Base-by-base conservation (phyloP, 2,797 vertebrate species). In the Hybognathus amarus region DNA sequence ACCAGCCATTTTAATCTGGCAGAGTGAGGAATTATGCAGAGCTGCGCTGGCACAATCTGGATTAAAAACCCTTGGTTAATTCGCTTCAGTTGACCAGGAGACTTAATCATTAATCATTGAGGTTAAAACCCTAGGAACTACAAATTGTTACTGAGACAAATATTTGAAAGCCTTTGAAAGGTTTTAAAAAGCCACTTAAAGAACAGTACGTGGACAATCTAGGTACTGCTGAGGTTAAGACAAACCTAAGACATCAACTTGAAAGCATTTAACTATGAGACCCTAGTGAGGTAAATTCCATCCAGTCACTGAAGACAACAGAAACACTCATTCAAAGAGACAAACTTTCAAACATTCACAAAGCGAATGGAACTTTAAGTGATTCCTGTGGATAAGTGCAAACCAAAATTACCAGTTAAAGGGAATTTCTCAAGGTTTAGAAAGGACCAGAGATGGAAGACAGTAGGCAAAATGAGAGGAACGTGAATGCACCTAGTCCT, bases 371-470 rank as follows among this genome's bases (percentile, higher is more conserved):
- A 9, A 59, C 54, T 79, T 69, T 36, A 50, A 68, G 64, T 63
- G 22, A 36, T 54, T 66, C 5, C 52, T 38, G 5, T n/a, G n/a
- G 36, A 56, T 30, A 30, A 52, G 15, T 13, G 20, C 27, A 52
- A 67, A 52, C 52, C 45, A 38, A 52, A 79, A 45, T 30, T 91
- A 94, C 92, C 89, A 76, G 91, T 88, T 24, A 81, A 11, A 79
- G 88, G 90, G 78, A 88, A 83, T 87, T 88, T 91, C 86, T 88
- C 84, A 83, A 89, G 82, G 90, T 89, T 88, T 85, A 90, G 83
- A 80, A 81, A 85, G 71, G 86, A 89, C 81, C 89, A 89, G 88
- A 90, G 89, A 89, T 87, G 91, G 90, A 87, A 90, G 86, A 90
- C 83, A 86, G 47, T 82, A 87, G 91, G 87, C 89, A 92, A 91